These are phyloP conservation scores for Stylophora pistillata DNA, from an alignment of 64 coral and sea anemone species.

Conservation along the genomic window DNA sequence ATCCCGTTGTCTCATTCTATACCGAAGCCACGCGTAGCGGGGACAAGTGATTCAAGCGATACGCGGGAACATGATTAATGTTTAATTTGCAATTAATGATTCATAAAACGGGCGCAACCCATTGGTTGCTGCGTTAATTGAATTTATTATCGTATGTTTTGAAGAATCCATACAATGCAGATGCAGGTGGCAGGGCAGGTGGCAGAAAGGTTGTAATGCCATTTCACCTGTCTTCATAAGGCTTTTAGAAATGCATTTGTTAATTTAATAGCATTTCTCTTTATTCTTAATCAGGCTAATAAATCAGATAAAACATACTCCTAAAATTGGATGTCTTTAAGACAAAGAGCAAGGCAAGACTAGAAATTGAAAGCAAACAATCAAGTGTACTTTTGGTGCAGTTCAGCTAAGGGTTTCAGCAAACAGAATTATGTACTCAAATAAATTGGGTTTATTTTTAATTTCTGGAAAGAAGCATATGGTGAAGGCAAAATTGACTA, in stretches of 20 bases:
- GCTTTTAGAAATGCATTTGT: slow-evolving; percentile 98
- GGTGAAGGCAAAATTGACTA: slow-evolving; percentile 39
- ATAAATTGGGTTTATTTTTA: slow-evolving; percentile 39
- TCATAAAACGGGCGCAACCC: slow-evolving; percentile 73
- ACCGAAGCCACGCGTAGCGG: slow-evolving; percentile 82
- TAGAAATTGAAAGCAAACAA: slow-evolving; percentile 30
- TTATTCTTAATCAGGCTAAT: slow-evolving; percentile 85
- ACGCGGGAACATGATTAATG: slow-evolving; percentile 94
- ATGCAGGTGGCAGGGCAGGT: slow-evolving; percentile 69
- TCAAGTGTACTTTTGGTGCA: slow-evolving; percentile 4
- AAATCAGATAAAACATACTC: slow-evolving; percentile 86
- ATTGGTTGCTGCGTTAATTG: slow-evolving; percentile 93
- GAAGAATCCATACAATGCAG: slow-evolving; percentile 85
- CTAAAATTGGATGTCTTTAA: slow-evolving; percentile 36
- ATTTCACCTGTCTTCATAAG: slow-evolving; percentile 74
- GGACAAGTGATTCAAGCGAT: slow-evolving; percentile 88
- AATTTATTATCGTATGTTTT: slow-evolving; percentile 84
- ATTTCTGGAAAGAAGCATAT: slow-evolving; percentile 36
- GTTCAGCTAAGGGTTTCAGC: background rate
- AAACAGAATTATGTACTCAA: slow-evolving; percentile 23
- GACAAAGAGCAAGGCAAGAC: background rate
- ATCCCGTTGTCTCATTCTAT: slow-evolving; percentile 68
- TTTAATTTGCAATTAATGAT: slow-evolving; percentile 98
- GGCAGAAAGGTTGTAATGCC: slow-evolving; percentile 2
- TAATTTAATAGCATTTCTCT: slow-evolving; percentile 97